Evolutionary conservation across 2,888 invertebrate genomes (phyloP), one percentile per base, ranked within the genome.

Genomic region (Cryptus viduatorius): DNA sequence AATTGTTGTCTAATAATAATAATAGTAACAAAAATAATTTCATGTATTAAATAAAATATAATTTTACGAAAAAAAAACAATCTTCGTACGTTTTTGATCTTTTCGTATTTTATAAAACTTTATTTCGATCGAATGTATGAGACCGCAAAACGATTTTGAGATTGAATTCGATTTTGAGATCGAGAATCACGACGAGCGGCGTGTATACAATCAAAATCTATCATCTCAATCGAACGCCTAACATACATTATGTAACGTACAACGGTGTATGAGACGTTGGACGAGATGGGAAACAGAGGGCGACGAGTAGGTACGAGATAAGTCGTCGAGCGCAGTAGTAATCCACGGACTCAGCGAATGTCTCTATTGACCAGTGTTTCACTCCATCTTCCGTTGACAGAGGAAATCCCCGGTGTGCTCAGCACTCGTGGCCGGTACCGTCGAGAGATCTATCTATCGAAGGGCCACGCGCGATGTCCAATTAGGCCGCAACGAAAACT

Each of bases 311-410:
- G 50, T 71, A 64, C 50, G 50, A 82, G 78, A 82, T 82, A 71
- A 68, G 71, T 84, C 79, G 65, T 73, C 65, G 72, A 84, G 77
- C 81, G 76, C n/a, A 59, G 87, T 87, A 90, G 91, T 92, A 92
- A 92, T 93, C 92, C 92, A 83, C 77, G 90, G 92, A 92, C 91
- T 93, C 92, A 92, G 85, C 92, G 91, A 86, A 88, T 93, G 93
- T 93, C 93, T 92, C 91, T 90, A 89, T 90, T 92, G 90, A 88
- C 87, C 92, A 91, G 88, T 88, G 90, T 91, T 93, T 93, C 93
- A 93, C 93, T 93, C 93, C 91, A 93, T 93, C 93, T 93, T 93
- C 79, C 89, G 93, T 90, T 93, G 93, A 93, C 93, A 93, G 92
- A 91, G 89, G 89, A 92, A 93, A 93, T 93, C 93, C 92, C 92